Evolutionary conservation across 2,113 vertebrate species (phyloP), one percentile per base, ranked within the genome.

Genomic region (Promerops cafer): DNA sequence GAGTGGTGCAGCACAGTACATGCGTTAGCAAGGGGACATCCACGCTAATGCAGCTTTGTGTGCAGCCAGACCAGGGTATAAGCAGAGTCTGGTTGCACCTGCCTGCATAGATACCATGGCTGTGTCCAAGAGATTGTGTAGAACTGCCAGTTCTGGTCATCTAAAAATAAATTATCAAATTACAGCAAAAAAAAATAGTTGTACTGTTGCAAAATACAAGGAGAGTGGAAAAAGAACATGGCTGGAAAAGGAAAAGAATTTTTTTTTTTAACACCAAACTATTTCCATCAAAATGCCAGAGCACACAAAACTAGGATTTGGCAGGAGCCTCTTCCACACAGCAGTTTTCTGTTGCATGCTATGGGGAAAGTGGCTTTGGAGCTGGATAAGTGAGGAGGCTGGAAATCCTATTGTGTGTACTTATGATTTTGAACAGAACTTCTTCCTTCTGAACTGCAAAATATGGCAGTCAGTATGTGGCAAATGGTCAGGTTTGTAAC

Each of bases 71-170:
- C 16, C 42, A 42, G 27, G 40, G 12, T 45, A 22, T 64, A 49
- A 49, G 23, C 50, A 68, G 45, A 40, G 54, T 45, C 45, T 76
- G 30, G 7, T 53, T 83, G 45, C 42, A 77, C 71, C 37, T 88
- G 69, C 64, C 42, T 87, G 27, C 31, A 33, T 16, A 60, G 33
- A 13, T 75, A 8, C 19, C 49, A 40, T 27, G 75, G 45, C 54
- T 61, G 40, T 65, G 37, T 69, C 49, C 66, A 89, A 47, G 30
- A 83, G 37, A 52, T 39, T 42, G 11, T 82, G 21, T 80, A 54
- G 94, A 85, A 96, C 95, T 91, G 93, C 87, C 87, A 93, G 94
- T 97, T 94, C 96, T 94, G 70, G 66, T 77, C 65, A 79, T 47
- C 47, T 91, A 84, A 94, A 97, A 96, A 59, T 85, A 89, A 93